A percentile compares a stretch with the other conserved stretches of the same genome.
These are phyloP conservation scores for Clanis bilineata DNA, from an alignment of 2,888 invertebrate species.

Conservation along the genomic window DNA sequence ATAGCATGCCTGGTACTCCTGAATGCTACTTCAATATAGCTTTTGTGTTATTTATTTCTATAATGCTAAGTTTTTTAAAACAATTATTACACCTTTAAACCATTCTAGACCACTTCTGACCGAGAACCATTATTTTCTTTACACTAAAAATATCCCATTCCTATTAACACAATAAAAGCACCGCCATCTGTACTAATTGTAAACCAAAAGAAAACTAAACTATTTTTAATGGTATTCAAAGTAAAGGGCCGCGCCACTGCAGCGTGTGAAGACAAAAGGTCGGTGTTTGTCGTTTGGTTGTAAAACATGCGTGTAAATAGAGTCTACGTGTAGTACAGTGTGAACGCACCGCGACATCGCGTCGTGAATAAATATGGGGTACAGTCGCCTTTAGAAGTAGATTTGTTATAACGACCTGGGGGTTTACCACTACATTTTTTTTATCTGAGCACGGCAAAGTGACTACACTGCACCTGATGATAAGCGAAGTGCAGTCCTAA, in stretches of 20 bases:
- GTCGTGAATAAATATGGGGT: slow-evolving; percentile 50
- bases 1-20: no score
- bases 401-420: no score
- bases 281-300: not conserved
- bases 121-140: not conserved
- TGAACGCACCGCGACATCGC: slow-evolving; percentile 50
- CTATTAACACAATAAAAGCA: not conserved
- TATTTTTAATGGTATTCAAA: not conserved
- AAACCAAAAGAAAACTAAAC: not conserved
- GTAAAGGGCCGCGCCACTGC: not conserved
- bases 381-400: slow-evolving; percentile 30
- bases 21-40: no score
- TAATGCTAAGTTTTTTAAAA: not conserved
- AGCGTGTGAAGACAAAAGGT: not conserved
- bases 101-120: not conserved
- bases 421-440: no score
- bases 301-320: slow-evolving; percentile 17
- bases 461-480: no score
- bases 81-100: not conserved
- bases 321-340: slow-evolving; percentile 38
- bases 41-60: no score
- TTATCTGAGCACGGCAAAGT: no score
- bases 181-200: not conserved
- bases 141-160: not conserved
- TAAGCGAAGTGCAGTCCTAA: no score